Evolutionary conservation across 2,888 invertebrate genomes (phyloP).

Genomic region (Cremastinae sp.): DNA sequence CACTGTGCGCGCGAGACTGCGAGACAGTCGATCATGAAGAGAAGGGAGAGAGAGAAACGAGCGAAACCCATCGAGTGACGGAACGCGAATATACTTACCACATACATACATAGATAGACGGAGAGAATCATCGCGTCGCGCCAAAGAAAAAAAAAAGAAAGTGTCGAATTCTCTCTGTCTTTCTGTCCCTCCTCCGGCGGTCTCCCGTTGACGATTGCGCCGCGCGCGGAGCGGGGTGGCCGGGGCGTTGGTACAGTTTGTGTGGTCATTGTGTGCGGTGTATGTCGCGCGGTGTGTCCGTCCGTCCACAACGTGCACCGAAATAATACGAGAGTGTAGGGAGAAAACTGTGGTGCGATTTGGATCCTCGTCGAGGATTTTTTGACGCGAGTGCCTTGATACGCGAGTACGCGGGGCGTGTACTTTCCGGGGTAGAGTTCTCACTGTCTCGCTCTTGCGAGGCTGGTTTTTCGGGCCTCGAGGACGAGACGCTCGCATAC

Average conservation of each 20-base stretch:
- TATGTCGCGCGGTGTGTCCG: constrained; percentile 42
- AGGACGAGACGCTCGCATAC: constrained; percentile 24
- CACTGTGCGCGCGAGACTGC: no score
- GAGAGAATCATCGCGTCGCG: constrained; percentile 56
- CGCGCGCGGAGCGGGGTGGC: constrained; percentile 46
- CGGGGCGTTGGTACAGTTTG: constrained; percentile 47
- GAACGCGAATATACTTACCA: constrained; percentile 15
- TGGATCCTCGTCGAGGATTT: constrained; percentile 39
- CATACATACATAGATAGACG: constrained; percentile 63
- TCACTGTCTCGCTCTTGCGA: constrained; percentile 59
- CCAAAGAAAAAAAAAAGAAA: constrained; percentile 43
- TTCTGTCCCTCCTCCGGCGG: constrained; percentile 7
- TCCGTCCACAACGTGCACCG: constrained; percentile 23
- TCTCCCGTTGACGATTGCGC: constrained; percentile 43
- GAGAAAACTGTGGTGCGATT: constrained; percentile 39
- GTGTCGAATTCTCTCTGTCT: constrained; percentile 39
- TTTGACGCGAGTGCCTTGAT: constrained; percentile 61
- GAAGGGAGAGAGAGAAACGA: constrained; percentile 15
- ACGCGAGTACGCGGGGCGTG: constrained; percentile 71
- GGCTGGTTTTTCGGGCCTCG: constrained; percentile 45
- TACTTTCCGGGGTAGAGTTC: constrained; percentile 71
- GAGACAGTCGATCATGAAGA: no score
- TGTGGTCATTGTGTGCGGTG: no score
- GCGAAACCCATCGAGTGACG: neutral
- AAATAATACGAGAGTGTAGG: constrained; percentile 16